Base-by-base conservation (phyloP, 1,140 invertebrate genomes). In the Drosophila paulistorum region DNA sequence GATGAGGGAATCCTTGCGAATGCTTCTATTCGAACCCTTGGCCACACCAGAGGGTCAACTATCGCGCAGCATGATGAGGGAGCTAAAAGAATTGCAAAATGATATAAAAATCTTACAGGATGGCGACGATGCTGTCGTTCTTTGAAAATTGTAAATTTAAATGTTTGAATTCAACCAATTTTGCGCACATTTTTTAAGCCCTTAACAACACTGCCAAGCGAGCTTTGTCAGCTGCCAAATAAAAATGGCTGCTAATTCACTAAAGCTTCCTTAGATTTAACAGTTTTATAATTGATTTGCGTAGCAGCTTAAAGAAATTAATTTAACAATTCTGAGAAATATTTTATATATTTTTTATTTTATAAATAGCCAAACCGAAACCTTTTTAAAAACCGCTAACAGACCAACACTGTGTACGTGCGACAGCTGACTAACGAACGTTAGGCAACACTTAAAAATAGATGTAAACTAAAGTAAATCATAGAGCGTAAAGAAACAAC, bases 1-100 rank as follows among this genome's bases (percentile, higher is more conserved):
- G 79, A 85, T 96, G 4, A 95, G 95, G 74, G 93, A 94, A 70
- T 93, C 95, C 0, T 84, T 96, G 5, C 93, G 93, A 61, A 95
- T 95, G 93, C 91, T 97, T 2, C 92, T 96, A 7, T 94, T 96
- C 54, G 96, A 97, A 92, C 95, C 96, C 1, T 84, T 92, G 0
- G 93, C 93, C 14, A 95, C 95, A n/a, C 95, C 96, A 0, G 96
- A 97, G 90, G 96, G 96, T 1, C 91, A 94, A 66, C 78, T 96
- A 6, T 94, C 95, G 11, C 94, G 94, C 48, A 93, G 94, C 70
- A 95, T 95, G 6, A 86, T 96, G 11, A 93, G 94, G 65, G 94
- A 96, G 77, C 92, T 96, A 30, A 95, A 94, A 83, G 93, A 93
- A 1, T 83, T 96, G 13, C 93, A 94, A 77, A 91, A 93, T 39